Percentiles rank a stretch among this genome's conserved stretches.
These are phyloP conservation scores for Pachycephala philippinensis DNA, from an alignment of 2,113 vertebrate genomes.

Conservation along the genomic window DNA sequence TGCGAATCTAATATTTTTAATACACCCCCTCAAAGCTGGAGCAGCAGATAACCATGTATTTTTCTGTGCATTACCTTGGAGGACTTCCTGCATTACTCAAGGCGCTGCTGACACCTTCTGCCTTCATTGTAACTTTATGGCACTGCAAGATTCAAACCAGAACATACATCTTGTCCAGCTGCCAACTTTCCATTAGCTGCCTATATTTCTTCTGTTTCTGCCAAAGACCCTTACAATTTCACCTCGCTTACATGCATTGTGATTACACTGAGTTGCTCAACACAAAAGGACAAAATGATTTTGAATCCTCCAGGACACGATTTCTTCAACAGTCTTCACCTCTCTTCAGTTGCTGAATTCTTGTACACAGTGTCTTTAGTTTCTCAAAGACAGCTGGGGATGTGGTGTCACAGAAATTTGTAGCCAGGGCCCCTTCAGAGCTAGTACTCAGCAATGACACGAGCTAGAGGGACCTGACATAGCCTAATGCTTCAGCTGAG, in stretches of 20 bases:
- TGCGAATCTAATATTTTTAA: background rate
- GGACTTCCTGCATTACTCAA: background rate
- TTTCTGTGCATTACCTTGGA: background rate
- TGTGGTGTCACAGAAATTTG: background rate
- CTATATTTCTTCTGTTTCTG: background rate
- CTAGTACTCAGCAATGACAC: background rate
- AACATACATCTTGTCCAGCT: background rate
- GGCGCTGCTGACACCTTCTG: background rate
- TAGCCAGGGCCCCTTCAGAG: background rate
- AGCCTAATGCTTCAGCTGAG: background rate
- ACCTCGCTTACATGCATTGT: background rate
- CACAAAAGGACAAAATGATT: background rate
- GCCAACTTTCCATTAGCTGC: conserved; percentile 19
- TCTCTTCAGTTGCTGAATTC: background rate
- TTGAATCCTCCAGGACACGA: background rate
- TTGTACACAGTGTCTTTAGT: background rate
- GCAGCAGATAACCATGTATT: background rate
- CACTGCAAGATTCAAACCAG: background rate
- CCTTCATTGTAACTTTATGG: background rate
- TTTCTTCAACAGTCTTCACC: background rate
- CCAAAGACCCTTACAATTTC: background rate
- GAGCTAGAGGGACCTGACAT: background rate
- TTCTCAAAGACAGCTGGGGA: background rate
- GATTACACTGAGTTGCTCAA: background rate
- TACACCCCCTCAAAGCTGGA: background rate